Base-by-base conservation (phyloP, 2,888 invertebrate genomes). In the Bombylius major region DNA sequence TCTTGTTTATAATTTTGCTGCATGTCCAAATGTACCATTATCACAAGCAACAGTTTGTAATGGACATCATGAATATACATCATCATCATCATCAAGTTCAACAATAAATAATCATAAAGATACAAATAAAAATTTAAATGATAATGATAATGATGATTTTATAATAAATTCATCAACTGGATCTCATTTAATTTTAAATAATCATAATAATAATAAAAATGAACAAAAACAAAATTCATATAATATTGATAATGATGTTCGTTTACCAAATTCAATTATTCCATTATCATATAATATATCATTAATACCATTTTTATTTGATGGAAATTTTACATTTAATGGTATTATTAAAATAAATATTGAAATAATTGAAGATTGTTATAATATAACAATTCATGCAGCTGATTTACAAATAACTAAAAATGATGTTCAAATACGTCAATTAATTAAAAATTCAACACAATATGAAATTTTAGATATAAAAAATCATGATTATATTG, bases 251-350 rank as follows among this genome's bases (percentile, higher is more conserved):
- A 66, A 73, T n/a, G 80, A 87, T 66, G 82, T 89, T 3, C 79
- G 89, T 63, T 71, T 90, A 58, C 89, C 90, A 0, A 78, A 72
- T 55, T 77, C 82, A 47, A 74, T 89, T 0, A 72, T 78, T 53
- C 90, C 90, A 3, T 76, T 84, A 48, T 80, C 79, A 36, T 90
- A 90, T 66, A 79, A 81, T 59, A 71, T 90, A 5, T 79, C 81
- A 61, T 73, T 90, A 57, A 80, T 83, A 47, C 90, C 90, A 0
- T 85, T 84, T 64, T 79, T 90, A 57, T 77, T 76, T 65, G 83
- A 82, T 66, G 82, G 83, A 2, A 89, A 89, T 67, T 90, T 89
- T 63, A 89, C 86, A 13, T 89, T 89, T 67, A 76, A 82, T 60
- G 90, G 90, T 47, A 81, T 81, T 70, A 79, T 84, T 3, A 79